Percentiles rank a stretch among this genome's conserved stretches.
phyloP scores from a whole-genome alignment of 2,888 invertebrate genomes.

The Acanthosoma haemorrhoidale region DNA sequence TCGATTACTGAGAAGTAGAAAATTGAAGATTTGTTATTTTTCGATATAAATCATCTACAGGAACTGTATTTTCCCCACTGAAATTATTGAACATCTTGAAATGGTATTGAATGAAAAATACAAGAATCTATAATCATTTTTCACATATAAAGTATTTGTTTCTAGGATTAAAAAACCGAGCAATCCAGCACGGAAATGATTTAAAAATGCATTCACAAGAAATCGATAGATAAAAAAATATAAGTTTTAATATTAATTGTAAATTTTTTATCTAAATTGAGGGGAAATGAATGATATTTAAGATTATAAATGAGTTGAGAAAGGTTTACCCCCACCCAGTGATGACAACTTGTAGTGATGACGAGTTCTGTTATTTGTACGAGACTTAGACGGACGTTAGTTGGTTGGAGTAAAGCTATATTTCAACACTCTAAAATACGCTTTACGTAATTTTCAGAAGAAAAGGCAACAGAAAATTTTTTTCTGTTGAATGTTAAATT shows the following conservation, averaged over 20 bases:
- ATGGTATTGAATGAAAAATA: neutral
- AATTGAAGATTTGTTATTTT: neutral
- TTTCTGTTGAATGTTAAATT: too few species aligned
- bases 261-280: neutral
- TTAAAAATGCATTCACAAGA: neutral
- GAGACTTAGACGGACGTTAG: too few species aligned
- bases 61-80: neutral
- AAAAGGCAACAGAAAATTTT: too few species aligned
- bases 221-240: neutral
- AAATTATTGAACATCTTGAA: neutral
- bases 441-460: too few species aligned
- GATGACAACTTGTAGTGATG: too few species aligned
- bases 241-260: neutral
- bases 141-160: neutral
- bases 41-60: neutral
- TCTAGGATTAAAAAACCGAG: neutral
- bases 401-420: too few species aligned
- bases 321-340: neutral
- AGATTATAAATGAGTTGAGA: neutral
- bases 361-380: too few species aligned
- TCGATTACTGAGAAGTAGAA: conserved; percentile 18
- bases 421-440: too few species aligned
- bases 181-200: neutral
- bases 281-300: neutral
- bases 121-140: neutral